Percentiles rank a stretch among this genome's conserved stretches.
phyloP scores from a whole-genome alignment of 2,113 vertebrate genomes.

The Morphnarchus princeps region DNA sequence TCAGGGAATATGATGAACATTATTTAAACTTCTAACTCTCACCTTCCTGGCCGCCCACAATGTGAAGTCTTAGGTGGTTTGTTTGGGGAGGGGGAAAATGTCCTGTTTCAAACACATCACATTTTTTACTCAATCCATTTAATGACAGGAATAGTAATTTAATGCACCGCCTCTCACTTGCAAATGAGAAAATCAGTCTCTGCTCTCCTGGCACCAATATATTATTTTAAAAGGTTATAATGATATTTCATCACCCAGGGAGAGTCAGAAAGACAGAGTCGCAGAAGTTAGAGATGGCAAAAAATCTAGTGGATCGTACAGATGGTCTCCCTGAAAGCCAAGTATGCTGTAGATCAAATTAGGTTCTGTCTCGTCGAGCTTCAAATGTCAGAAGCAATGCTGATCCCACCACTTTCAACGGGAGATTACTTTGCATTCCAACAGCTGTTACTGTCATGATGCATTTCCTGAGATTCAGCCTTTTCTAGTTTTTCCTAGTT shows the following conservation, averaged over 20 bases:
- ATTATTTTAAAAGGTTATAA: slow-evolving; percentile 60
- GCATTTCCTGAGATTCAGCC: not conserved
- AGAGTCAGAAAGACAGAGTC: slow-evolving; percentile 1
- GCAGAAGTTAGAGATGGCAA: not conserved
- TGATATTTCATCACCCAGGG: slow-evolving; percentile 40
- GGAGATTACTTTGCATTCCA: not conserved
- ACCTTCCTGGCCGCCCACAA: not conserved
- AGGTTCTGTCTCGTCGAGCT: not conserved
- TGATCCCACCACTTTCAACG: not conserved
- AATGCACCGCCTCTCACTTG: slow-evolving; percentile 30
- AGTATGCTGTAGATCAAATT: not conserved
- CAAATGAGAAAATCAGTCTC: slow-evolving; percentile 48
- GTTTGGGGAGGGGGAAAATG: not conserved
- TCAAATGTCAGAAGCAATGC: not conserved
- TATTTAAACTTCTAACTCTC: slow-evolving; percentile 4
- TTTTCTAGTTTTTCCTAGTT: not conserved
- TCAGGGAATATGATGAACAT: not conserved
- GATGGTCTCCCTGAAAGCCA: not conserved
- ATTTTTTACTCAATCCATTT: not conserved
- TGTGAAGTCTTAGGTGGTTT: not conserved
- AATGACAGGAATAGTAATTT: slow-evolving; percentile 31
- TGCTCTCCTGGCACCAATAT: slow-evolving; percentile 15
- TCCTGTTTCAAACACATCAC: not conserved
- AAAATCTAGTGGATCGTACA: not conserved
- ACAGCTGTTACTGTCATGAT: not conserved